Base-by-base conservation (phyloP, 2,888 invertebrate species). In the Agrotis exclamationis region DNA sequence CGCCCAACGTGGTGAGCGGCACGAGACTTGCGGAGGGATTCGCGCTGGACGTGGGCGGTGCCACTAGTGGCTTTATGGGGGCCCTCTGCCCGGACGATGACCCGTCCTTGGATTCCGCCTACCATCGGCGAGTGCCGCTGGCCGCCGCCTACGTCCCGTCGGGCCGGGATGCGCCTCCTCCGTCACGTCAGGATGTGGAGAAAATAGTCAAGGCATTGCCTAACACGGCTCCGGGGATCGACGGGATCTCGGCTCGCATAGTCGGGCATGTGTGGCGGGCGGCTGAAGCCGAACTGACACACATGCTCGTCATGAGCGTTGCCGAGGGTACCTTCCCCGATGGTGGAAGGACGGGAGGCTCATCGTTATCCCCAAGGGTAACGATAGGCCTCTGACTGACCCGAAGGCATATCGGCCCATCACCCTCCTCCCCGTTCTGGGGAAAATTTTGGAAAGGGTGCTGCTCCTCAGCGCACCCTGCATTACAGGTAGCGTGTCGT, bases 21-120 rank as follows among this genome's bases (percentile, higher is more conserved):
- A 50, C 73, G 0, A 63, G 50, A 2, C 58, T 80, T 0, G 60
- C 48, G 0, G 76, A 76, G 1, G 75, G 77, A 0, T 60, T 5
- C 20, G 28, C 85, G 0, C 63, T n/a, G 5, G 65, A 66, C 6
- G 68, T 74, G 0, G 76, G 53, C 0, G 71, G 54, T 6, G 76
- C 87, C 1, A 84, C 85, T 80, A 14, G 6, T 1, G 51, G 56
- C 0, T 59, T 89, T 1, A 44, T 89, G 3, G 0, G 1, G 0
- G 68, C 83, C 0, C 66, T 89, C 2, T 90, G 85, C 48, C 89
- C 87, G 0, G 89, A 88, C 44, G 88, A 88, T n/a, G 69, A 80
- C 3, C n/a, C 11, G 1, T 2, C 50, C 0, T 1, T 0, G 2
- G 88, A 89, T 66, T 44, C 84, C 0, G 20, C 5, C 0, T 84